Evolutionary conservation across 2,888 invertebrate species (phyloP).

Genomic region (Melipona bicolor): DNA sequence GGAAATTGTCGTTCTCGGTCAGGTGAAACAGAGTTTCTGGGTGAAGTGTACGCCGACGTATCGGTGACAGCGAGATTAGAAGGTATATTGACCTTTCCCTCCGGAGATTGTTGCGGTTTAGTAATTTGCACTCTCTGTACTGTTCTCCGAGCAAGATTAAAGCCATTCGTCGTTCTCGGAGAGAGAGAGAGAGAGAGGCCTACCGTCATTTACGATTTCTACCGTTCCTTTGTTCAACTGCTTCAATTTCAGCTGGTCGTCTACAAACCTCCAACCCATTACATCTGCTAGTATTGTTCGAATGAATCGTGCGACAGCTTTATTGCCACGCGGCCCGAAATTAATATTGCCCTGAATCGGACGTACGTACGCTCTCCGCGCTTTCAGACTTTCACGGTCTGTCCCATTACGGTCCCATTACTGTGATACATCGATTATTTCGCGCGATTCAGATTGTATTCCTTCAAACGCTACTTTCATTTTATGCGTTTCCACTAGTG

Average conservation of each 20-base stretch:
- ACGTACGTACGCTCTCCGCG: no score
- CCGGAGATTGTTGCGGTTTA: constrained; percentile 49
- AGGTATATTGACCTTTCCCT: constrained; percentile 53
- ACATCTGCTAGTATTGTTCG: constrained; percentile 1
- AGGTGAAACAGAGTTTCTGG: constrained; percentile 24
- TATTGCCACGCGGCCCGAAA: neutral
- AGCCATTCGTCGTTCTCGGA: constrained; percentile 9
- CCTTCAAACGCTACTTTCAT: neutral
- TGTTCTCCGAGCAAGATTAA: constrained; percentile 25
- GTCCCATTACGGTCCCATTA: neutral
- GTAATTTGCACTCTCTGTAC: constrained; percentile 28
- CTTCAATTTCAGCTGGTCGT: constrained; percentile 17
- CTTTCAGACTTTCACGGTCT: neutral
- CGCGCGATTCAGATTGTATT: neutral
- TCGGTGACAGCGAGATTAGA: constrained; percentile 37
- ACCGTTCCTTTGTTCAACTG: constrained; percentile 24
- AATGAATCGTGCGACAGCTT: neutral
- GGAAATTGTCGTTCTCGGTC: constrained; percentile 5
- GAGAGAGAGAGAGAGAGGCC: neutral
- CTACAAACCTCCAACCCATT: neutral
- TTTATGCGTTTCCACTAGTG: neutral
- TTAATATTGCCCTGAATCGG: neutral
- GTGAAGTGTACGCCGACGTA: constrained; percentile 5
- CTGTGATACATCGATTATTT: neutral
- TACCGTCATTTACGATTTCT: constrained; percentile 23